Conservation (phyloP, 2,797 vertebrate species). For the Poeciliopsis gracilis region DNA sequence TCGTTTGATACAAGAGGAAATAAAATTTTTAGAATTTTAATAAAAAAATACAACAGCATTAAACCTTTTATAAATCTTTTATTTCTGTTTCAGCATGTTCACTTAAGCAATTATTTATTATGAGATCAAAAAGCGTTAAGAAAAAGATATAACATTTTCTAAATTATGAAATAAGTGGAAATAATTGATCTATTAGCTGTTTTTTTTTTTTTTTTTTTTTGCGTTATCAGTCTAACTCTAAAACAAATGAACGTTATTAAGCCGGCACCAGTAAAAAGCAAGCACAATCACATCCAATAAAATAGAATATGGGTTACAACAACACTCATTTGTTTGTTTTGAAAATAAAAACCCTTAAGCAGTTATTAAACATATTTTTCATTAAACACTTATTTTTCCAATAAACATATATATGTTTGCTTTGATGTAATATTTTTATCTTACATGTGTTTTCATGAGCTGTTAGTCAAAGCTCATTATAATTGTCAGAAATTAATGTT, state of each 20-base stretch:
- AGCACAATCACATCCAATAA: not conserved
- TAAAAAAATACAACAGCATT: conserved; percentile 5
- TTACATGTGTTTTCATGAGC: too few relatives aligned
- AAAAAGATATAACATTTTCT: not conserved
- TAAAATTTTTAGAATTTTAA: not conserved
- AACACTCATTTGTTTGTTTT: not conserved
- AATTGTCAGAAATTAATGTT: too few relatives aligned
- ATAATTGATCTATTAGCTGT: too few relatives aligned
- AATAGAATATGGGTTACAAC: not conserved
- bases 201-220: not conserved
- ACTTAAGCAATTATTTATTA: not conserved
- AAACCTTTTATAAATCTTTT: not conserved
- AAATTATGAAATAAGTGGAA: not conserved
- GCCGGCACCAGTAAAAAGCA: not conserved
- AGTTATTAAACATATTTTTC: not conserved
- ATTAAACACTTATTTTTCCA: not conserved
- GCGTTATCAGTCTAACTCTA: not conserved
- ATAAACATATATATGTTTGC: too few relatives aligned
- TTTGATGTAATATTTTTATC: too few relatives aligned
- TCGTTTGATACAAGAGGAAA: conserved; percentile 8
- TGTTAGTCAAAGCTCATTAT: too few relatives aligned
- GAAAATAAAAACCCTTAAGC: not conserved
- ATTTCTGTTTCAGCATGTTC: not conserved
- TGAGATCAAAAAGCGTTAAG: not conserved
- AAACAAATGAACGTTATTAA: not conserved